Conservation (phyloP, 2,113 vertebrate species). For the Protobothrops flavoviridis region DNA sequence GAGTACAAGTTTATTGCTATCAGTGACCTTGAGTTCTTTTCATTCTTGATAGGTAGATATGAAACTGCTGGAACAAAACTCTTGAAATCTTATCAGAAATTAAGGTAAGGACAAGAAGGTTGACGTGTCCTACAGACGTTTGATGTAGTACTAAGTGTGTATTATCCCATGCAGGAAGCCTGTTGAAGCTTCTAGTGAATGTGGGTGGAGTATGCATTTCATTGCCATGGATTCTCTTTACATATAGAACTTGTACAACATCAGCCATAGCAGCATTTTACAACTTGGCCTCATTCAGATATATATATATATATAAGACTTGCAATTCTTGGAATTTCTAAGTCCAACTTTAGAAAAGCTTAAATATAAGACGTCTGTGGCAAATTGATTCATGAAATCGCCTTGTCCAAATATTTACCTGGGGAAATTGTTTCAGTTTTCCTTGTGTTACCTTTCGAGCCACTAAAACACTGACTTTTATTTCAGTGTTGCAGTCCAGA, state of each 20-base stretch:
- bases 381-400: neutral
- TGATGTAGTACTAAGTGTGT: neutral
- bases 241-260: too few species aligned
- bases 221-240: neutral
- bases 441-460: neutral
- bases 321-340: neutral
- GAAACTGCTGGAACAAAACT: slow-evolving; percentile 82
- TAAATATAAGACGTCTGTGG: neutral
- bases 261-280: neutral
- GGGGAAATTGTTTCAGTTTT: neutral
- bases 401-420: neutral
- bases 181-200: neutral
- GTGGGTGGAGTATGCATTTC: neutral
- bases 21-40: slow-evolving; percentile 25
- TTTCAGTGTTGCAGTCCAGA: neutral
- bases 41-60: slow-evolving; percentile 72
- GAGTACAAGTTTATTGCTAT: neutral
- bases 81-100: slow-evolving; percentile 76
- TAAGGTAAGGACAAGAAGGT: slow-evolving; percentile 73
- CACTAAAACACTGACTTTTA: neutral
- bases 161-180: neutral
- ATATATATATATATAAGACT: neutral
- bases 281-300: neutral
- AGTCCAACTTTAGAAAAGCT: neutral
- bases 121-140: neutral